phyloP scores from a whole-genome alignment of 2,113 vertebrate genomes.

The Mirza zaza region DNA sequence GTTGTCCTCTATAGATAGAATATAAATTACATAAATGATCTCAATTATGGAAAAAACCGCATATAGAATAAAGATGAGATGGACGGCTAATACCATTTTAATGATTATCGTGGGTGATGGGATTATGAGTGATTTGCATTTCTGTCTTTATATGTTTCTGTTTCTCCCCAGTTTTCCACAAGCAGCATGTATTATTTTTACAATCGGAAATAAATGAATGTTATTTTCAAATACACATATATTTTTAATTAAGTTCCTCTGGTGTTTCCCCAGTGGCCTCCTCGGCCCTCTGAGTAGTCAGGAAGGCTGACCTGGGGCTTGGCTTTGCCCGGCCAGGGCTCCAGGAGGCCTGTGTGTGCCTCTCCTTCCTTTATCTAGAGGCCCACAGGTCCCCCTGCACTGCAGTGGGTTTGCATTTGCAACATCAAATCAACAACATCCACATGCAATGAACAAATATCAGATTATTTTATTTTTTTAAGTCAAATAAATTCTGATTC shows the following conservation, averaged over 20 bases:
- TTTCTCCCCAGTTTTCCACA: constrained; percentile 37
- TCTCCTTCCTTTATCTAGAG: neutral
- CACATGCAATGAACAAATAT: constrained; percentile 74
- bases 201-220: constrained; percentile 50
- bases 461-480: constrained; percentile 69
- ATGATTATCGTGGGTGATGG: constrained; percentile 62
- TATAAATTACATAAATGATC: constrained; percentile 59
- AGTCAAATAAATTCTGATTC: constrained; percentile 73
- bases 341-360: neutral
- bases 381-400: neutral
- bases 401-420: constrained; percentile 67
- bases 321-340: neutral
- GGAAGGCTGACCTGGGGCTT: neutral
- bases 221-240: constrained; percentile 34
- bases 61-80: constrained; percentile 46
- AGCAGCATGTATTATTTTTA: constrained; percentile 59
- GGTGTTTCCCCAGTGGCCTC: neutral
- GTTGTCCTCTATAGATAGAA: neutral
- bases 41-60: constrained; percentile 53
- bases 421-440: constrained; percentile 33
- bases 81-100: constrained; percentile 64
- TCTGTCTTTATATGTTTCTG: constrained; percentile 51
- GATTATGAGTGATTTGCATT: constrained; percentile 68
- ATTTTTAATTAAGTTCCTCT: neutral
- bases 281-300: neutral